Percentiles rank a stretch among this genome's conserved stretches.
Evolutionary conservation across 2,113 vertebrate species (phyloP).

Genomic region (Ardeotis arabs): DNA sequence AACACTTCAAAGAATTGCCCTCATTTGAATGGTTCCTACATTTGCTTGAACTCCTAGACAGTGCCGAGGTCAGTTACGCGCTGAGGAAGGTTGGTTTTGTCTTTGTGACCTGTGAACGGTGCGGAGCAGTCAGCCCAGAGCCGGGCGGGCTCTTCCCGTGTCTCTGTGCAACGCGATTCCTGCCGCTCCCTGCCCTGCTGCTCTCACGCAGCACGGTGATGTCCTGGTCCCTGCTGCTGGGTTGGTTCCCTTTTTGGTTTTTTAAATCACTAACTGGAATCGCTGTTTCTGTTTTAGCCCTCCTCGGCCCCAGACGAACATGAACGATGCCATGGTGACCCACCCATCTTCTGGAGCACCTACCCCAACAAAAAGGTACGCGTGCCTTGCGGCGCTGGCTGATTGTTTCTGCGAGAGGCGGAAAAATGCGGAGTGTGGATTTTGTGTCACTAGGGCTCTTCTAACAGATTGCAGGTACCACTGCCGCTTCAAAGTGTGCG

Average conservation of each 20-base stretch:
- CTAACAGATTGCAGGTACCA: accelerated
- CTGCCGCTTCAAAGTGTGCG: accelerated
- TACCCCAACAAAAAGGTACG: conserved; percentile 92
- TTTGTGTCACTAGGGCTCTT: neutral
- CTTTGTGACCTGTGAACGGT: neutral
- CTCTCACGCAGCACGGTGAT: accelerated
- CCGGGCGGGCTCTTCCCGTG: accelerated
- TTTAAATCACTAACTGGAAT: conserved; percentile 1
- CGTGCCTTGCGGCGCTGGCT: accelerated
- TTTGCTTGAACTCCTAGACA: neutral
- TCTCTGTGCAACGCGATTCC: neutral
- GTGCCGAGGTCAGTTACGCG: neutral
- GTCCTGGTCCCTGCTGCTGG: neutral
- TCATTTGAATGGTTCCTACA: accelerated
- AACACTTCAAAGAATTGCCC: neutral
- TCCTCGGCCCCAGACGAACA: conserved; percentile 83
- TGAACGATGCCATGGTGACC: conserved; percentile 89
- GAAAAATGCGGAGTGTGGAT: accelerated
- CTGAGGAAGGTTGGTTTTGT: neutral
- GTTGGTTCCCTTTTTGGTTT: neutral
- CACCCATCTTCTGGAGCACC: conserved; percentile 87
- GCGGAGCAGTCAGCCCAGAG: no score
- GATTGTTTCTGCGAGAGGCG: accelerated
- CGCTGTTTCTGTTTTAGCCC: conserved; percentile 79
- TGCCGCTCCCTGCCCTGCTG: accelerated